These are phyloP conservation scores for Plecotus auritus DNA, from an alignment of 2,113 vertebrate genomes.

Conservation along the genomic window DNA sequence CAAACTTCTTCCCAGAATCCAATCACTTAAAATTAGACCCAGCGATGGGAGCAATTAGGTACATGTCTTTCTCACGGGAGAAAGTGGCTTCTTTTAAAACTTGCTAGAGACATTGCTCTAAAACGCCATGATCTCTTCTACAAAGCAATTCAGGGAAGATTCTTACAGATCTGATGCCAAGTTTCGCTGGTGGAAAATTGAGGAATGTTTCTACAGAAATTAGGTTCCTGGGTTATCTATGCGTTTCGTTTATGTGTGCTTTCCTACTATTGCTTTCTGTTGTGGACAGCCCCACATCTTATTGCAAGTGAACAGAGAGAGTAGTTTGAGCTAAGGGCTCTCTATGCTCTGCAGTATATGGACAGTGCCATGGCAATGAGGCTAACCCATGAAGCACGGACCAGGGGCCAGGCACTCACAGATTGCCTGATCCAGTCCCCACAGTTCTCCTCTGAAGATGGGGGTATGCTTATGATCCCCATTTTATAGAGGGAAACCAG, in stretches of 20 bases:
- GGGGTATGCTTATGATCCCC: neutral
- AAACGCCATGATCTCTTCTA: neutral
- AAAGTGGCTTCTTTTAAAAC: neutral
- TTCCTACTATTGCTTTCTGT: neutral
- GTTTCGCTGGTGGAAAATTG: neutral
- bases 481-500: neutral
- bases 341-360: neutral
- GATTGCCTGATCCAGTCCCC: neutral
- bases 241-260: neutral
- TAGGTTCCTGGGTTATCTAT: neutral
- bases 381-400: fast-evolving
- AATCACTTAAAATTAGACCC: slow-evolving; percentile 8
- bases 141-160: neutral
- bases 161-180: neutral
- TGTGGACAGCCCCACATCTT: neutral
- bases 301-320: neutral
- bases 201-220: neutral
- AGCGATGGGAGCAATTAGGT: neutral
- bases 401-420: neutral
- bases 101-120: neutral
- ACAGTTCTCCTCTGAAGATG: neutral
- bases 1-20: neutral
- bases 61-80: neutral
- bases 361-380: neutral
- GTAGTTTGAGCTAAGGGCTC: neutral